phyloP scores from a whole-genome alignment of 2,888 invertebrate species.

The Dicyrtoma fusca region DNA sequence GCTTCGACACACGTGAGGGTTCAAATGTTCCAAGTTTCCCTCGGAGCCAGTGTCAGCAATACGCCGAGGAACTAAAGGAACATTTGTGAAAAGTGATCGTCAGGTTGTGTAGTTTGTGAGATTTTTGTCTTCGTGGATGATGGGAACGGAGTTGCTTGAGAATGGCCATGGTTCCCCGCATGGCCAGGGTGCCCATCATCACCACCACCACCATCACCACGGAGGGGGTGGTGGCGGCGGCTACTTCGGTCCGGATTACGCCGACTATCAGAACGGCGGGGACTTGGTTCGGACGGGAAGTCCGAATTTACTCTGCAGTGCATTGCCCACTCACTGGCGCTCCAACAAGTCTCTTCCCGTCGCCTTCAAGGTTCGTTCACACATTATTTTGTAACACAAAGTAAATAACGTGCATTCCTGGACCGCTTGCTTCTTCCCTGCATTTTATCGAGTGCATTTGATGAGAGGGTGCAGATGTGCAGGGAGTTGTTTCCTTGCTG shows the following conservation, averaged over 20 bases:
- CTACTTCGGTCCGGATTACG: slow-evolving; percentile 53
- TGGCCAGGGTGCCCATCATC: slow-evolving; percentile 45
- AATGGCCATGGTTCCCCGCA: slow-evolving; percentile 44
- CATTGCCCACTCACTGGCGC: slow-evolving; percentile 93
- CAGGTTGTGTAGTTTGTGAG: no score
- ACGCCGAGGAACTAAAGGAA: not conserved
- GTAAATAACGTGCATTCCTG: no score
- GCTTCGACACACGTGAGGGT: no score
- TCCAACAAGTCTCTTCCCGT: slow-evolving; percentile 96
- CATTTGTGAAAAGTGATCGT: not conserved
- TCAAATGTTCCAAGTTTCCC: not conserved
- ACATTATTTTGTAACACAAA: no score
- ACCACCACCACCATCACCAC: slow-evolving; percentile 41
- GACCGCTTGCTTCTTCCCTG: no score
- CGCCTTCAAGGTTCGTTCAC: slow-evolving; percentile 68
- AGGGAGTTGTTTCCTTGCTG: no score
- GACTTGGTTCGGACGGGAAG: slow-evolving; percentile 89
- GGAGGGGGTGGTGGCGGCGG: slow-evolving; percentile 38
- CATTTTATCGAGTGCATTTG: not conserved
- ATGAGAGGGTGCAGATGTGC: not conserved
- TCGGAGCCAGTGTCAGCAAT: not conserved
- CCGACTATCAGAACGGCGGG: slow-evolving; percentile 62
- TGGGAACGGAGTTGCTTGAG: slow-evolving; percentile 53
- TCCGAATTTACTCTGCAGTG: slow-evolving; percentile 93
- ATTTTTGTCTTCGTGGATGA: no score